Percentiles rank a stretch among this genome's conserved stretches.
These are phyloP conservation scores for Trinectes maculatus DNA, from an alignment of 2,113 vertebrate species.

Conservation along the genomic window DNA sequence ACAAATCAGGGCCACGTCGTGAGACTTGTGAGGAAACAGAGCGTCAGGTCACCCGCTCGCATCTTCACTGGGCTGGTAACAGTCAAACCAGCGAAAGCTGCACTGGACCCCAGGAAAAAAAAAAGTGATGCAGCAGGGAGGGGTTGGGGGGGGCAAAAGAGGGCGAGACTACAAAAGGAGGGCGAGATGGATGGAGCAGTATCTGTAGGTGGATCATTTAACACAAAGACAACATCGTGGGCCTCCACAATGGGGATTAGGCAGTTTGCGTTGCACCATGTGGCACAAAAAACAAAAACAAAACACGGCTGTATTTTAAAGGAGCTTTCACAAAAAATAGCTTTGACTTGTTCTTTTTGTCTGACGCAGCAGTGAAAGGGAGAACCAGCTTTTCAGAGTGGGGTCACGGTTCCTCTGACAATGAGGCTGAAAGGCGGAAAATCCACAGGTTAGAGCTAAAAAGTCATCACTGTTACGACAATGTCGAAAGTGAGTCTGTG, in stretches of 20 bases:
- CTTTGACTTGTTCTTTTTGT: conserved; percentile 46
- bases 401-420: background rate
- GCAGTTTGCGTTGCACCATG: conserved; percentile 11
- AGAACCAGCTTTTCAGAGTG: conserved; percentile 18
- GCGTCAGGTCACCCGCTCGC: conserved; percentile 6
- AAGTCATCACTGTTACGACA: conserved; percentile 1
- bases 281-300: background rate
- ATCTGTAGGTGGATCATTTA: conserved; percentile 67
- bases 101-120: conserved; percentile 35
- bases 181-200: conserved; percentile 45
- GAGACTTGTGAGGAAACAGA: conserved; percentile 21
- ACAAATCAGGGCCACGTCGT: conserved; percentile 23
- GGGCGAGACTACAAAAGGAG: conserved; percentile 54
- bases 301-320: conserved; percentile 29
- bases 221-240: conserved; percentile 72
- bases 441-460: conserved; percentile 8
- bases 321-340: conserved; percentile 41
- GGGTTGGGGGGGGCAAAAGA: conserved; percentile 33
- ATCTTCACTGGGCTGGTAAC: conserved; percentile 14
- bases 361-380: conserved; percentile 7
- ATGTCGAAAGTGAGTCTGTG: too few relatives aligned
- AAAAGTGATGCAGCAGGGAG: conserved; percentile 15
- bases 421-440: conserved; percentile 30
- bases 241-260: conserved; percentile 50
- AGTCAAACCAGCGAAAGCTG: conserved; percentile 32